Evolutionary conservation across 2,113 vertebrate species (phyloP).

Genomic region (Stomatorhinus ivindoensis): DNA sequence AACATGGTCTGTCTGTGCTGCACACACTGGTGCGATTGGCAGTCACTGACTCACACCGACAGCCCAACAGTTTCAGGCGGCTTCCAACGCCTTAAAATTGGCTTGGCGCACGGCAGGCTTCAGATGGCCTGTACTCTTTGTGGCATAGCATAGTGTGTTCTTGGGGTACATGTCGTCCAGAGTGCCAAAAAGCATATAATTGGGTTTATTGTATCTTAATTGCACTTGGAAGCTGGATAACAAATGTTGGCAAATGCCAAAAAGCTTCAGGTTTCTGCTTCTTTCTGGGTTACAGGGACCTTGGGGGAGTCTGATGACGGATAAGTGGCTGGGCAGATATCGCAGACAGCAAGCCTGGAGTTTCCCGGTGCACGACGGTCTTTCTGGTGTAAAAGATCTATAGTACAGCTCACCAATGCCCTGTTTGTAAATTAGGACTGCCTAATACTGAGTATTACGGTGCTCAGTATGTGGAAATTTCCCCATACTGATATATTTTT

Average conservation of each 20-base stretch:
- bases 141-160: background rate
- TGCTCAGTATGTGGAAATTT: background rate
- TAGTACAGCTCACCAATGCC: background rate
- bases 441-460: background rate
- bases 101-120: background rate
- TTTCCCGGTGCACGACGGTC: background rate
- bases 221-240: background rate
- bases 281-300: background rate
- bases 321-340: background rate
- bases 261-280: slow-evolving; percentile 5
- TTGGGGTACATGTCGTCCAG: background rate
- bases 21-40: background rate
- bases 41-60: background rate
- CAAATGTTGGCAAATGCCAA: slow-evolving; percentile 1
- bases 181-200: background rate
- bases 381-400: background rate
- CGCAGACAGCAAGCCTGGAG: too few species aligned
- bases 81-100: background rate
- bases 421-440: background rate
- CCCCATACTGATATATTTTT: background rate
- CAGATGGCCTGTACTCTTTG: background rate
- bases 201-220: slow-evolving; percentile 13
- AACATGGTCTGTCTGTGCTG: background rate
- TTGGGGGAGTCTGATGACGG: background rate
- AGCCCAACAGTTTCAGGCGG: background rate